Base-by-base conservation (phyloP, 2,797 vertebrate genomes). In the Arnoldichthys spilopterus region DNA sequence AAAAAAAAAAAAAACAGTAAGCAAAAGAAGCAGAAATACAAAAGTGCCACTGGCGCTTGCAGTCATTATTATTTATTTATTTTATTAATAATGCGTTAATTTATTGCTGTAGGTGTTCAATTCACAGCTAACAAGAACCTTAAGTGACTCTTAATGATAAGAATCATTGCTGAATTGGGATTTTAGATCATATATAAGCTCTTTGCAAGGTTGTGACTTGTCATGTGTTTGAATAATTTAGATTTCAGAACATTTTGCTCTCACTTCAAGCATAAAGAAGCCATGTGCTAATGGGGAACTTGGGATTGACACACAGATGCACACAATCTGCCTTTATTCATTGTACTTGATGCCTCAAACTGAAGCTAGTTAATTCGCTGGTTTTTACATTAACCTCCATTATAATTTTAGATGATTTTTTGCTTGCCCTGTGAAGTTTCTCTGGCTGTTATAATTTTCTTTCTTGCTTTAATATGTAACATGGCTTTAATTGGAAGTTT, bases 321-420 rank as follows among this genome's bases (percentile, higher is more conserved):
- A 79, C 53, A 78, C 54, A 78, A 40, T 70, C 72, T 34, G 66
- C 16, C 72, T 80, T 75, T 80, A 64, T 80, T 64, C 22, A 56
- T 30, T n/a, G 45, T 66, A 76, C 77, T 80, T 63, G 61, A 76
- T 37, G 74, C 16, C 62, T 78, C 85, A 26, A 81, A 30, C 69
- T 54, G 74, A 59, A 30, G 8, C 34, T 37, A 37, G 8, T n/a
- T n/a, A n/a, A n/a, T n/a, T n/a, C n/a, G 62, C 67, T 76, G 78
- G 59, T 78, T 37, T 37, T 37, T 37, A 37, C 34, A 37, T 37
- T 37, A 3, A 37, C 34, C 8, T 37, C 34, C 8, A 3, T 37
- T 37, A 37, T 37, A 37, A 37, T 3, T 37, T 37, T 37, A 37
- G 34, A 37, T 3, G 34, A 37, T 37, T 37, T 37, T 8, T 37